Conservation (phyloP, 92 coral and sea anemone genomes). For the Hydrozoanthus gracilis region DNA sequence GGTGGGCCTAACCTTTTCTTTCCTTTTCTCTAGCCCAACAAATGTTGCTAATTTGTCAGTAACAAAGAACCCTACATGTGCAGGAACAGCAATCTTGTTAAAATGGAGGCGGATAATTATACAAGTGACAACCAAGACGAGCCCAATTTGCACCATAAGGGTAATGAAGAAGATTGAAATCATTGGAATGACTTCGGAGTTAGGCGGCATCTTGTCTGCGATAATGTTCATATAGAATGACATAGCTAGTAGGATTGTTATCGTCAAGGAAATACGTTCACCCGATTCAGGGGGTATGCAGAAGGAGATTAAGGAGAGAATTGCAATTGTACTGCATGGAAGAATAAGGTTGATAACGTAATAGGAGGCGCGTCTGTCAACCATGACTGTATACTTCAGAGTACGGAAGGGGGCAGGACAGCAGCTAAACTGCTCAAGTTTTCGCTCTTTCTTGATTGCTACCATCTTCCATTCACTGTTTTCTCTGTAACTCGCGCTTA, state of each 20-base stretch:
- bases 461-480: not conserved
- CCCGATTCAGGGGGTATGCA: conserved; percentile 17
- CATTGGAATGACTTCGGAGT: not conserved
- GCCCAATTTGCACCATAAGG: not conserved
- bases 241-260: conserved; percentile 10
- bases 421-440: not conserved
- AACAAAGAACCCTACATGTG: not conserved
- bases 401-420: not conserved
- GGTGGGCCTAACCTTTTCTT: not conserved
- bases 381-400: not conserved
- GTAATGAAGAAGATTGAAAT: not conserved
- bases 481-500: not conserved
- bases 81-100: not conserved
- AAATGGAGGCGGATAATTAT: not conserved
- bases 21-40: not conserved
- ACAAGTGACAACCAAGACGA: not conserved
- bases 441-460: not conserved
- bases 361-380: not conserved
- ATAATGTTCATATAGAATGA: conserved; percentile 6
- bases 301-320: not conserved
- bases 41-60: not conserved
- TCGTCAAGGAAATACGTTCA: conserved; percentile 10
- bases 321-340: conserved; percentile 19
- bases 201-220: conserved; percentile 12
- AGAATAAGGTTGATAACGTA: not conserved